Percentiles rank a stretch among this genome's conserved stretches.
Evolutionary conservation across 2,888 invertebrate species (phyloP).

Genomic region (Diplolepis rosae): DNA sequence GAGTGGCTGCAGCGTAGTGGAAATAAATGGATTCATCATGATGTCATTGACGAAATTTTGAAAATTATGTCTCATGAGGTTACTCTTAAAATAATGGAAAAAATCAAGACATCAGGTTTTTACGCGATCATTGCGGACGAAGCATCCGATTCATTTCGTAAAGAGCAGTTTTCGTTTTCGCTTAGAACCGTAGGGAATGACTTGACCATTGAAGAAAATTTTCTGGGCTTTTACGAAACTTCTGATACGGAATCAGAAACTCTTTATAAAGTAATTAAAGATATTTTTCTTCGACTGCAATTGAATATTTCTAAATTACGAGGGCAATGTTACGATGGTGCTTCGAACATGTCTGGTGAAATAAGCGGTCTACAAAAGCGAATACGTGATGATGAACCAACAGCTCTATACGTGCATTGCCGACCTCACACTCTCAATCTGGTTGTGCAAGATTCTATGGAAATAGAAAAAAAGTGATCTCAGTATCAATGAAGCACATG

Average conservation of each 20-base stretch:
- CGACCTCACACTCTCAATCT: constrained; percentile 34
- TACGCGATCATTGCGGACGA: constrained; percentile 33
- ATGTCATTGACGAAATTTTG: constrained; percentile 23
- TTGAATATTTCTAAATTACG: constrained; percentile 32
- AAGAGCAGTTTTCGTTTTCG: constrained; percentile 34
- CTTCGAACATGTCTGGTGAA: too few relatives aligned
- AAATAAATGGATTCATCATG: constrained; percentile 10
- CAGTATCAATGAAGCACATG: constrained; percentile 34
- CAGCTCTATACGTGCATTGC: constrained; percentile 37
- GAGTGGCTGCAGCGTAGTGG: neutral
- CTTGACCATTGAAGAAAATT: neutral
- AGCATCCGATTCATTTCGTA: constrained; percentile 28
- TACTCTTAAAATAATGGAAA: constrained; percentile 5
- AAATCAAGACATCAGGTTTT: constrained; percentile 2
- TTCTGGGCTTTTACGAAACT: neutral
- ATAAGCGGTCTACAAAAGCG: constrained; percentile 41
- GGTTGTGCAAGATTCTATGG: constrained; percentile 37
- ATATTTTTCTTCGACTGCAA: constrained; percentile 19
- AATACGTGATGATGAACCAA: constrained; percentile 34
- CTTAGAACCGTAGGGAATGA: constrained; percentile 22
- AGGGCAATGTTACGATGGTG: constrained; percentile 46
- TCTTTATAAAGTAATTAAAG: constrained; percentile 6
- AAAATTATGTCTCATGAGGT: constrained; percentile 4
- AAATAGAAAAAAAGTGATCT: constrained; percentile 41
- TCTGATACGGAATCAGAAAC: neutral